phyloP scores from a whole-genome alignment of 2,797 vertebrate species.

The Poeciliopsis turneri region DNA sequence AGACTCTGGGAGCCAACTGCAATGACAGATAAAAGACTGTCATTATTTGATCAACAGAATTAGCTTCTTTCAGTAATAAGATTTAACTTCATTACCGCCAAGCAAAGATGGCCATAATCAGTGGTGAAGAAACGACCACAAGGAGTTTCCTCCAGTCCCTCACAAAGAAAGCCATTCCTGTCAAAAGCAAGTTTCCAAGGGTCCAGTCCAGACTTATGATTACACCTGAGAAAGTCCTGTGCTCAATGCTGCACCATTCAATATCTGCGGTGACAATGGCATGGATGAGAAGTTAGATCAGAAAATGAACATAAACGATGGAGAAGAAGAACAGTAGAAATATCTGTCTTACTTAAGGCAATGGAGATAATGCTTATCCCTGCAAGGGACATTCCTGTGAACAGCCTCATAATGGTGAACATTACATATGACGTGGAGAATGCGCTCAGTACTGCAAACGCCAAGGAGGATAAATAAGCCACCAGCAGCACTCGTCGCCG shows the following conservation, averaged over 20 bases:
- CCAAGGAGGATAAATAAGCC: constrained; percentile 58
- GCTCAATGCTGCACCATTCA: constrained; percentile 68
- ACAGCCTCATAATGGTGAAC: constrained; percentile 72
- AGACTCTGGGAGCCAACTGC: constrained; percentile 78
- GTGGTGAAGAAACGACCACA: constrained; percentile 76
- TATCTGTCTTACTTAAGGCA: constrained; percentile 59
- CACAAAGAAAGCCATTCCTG: constrained; percentile 59
- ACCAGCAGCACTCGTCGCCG: constrained; percentile 61
- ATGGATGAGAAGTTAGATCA: background rate
- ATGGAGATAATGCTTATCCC: constrained; percentile 73
- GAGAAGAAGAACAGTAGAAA: background rate
- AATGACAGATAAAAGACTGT: background rate
- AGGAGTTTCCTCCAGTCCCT: constrained; percentile 75
- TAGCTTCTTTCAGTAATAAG: background rate
- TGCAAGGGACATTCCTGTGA: constrained; percentile 69
- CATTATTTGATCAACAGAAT: background rate
- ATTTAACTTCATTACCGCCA: constrained; percentile 28
- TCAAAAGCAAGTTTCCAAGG: constrained; percentile 63
- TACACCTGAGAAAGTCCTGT: constrained; percentile 66
- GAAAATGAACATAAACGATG: background rate
- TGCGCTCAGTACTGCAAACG: constrained; percentile 66
- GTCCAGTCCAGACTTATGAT: constrained; percentile 74
- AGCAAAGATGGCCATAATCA: constrained; percentile 72
- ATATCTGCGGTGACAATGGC: constrained; percentile 51
- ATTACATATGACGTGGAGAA: constrained; percentile 68